Base-by-base conservation (phyloP, 2,113 vertebrate genomes). In the Tinamus guttatus region DNA sequence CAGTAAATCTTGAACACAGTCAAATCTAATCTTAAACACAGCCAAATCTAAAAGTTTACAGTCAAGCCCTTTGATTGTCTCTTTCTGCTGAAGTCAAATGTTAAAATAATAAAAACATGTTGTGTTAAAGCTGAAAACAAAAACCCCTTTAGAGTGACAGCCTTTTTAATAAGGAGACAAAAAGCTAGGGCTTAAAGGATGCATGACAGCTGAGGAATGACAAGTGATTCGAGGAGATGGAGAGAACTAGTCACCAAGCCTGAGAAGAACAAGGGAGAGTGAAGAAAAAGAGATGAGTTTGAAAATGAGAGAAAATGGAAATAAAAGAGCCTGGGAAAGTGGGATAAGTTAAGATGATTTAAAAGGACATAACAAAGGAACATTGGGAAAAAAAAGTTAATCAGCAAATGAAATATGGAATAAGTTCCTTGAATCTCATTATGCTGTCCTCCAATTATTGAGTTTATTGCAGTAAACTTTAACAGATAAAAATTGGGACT, bases 51-150 rank as follows among this genome's bases (percentile, higher is more conserved):
- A 95, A 82, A 30, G 58, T 88, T 85, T 76, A 27, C 58, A 27
- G 81, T 60, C 32, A 79, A 80, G 56, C 30, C 58, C 52, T 94
- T 90, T 90, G 88, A 95, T n/a, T 88, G 89, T 85, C 89, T 85
- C 71, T 40, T 49, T 75, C 88, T 60, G 51, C 59, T 73, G 34
- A 75, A 92, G 71, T 89, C 54, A 82, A 54, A 36, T 84, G 81
- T 94, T 95, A 85, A 91, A 93, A 90, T 94, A 95, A 95, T 87
- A 93, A 85, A 92, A 92, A 19, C 43, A 51, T 87, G 64, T 87
- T 93, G 70, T 92, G 92, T 76, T 88, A 74, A 93, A 80, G 38
- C 80, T 83, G 82, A 45, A 83, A 95, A 90, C 68, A 87, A 47
- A 89, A 88, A 78, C 11, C 12, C 34, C 16, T 90, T 83, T 93